phyloP scores from a whole-genome alignment of 2,888 invertebrate species.

The Dasysyrphus albostriatus region DNA sequence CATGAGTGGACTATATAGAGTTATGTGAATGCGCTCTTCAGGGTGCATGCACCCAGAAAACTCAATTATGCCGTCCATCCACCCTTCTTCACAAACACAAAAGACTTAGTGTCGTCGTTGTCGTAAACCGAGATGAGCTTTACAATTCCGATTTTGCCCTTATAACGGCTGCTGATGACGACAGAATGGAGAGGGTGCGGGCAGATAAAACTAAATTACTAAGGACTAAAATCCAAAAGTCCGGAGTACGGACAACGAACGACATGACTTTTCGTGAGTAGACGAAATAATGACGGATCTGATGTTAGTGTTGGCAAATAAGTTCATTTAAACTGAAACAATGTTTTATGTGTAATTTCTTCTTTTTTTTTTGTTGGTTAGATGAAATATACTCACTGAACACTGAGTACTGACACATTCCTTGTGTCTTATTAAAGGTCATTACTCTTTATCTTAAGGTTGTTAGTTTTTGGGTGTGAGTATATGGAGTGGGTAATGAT shows the following conservation, averaged over 20 bases:
- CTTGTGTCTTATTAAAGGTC: conserved; percentile 50
- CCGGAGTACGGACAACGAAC: conserved; percentile 13
- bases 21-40: conserved; percentile 46
- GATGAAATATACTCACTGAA: background rate
- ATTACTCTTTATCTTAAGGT: conserved; percentile 50
- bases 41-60: conserved; percentile 70
- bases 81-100: conserved; percentile 56
- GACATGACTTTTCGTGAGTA: conserved; percentile 56
- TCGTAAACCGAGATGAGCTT: conserved; percentile 60
- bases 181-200: background rate
- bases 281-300: conserved; percentile 56
- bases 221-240: conserved; percentile 24
- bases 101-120: conserved; percentile 46
- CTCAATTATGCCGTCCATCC: conserved; percentile 67
- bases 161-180: conserved; percentile 5
- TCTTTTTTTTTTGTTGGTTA: background rate
- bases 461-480: background rate
- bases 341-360: conserved; percentile 9
- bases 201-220: conserved; percentile 46
- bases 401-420: background rate
- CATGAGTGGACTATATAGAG: conserved; percentile 29
- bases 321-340: conserved; percentile 11
- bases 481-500: conserved; percentile 43
- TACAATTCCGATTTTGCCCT: conserved; percentile 37
- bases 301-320: conserved; percentile 15